A percentile compares a stretch with the other conserved stretches of the same genome.
Evolutionary conservation across 2,888 invertebrate genomes (phyloP).

Genomic region (Adelognathus sp.): DNA sequence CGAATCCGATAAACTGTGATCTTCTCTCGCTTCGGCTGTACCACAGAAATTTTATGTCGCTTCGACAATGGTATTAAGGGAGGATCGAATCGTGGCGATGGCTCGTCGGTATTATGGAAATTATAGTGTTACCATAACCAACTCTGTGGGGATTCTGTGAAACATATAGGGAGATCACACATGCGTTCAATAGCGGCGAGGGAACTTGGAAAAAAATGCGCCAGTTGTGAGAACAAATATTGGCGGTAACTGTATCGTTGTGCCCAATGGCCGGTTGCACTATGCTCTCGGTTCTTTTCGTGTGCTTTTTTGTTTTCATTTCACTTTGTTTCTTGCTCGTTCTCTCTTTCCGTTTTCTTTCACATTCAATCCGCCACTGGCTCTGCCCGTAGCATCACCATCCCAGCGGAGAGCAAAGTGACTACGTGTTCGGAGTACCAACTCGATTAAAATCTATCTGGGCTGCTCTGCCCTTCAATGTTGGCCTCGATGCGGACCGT

Average conservation of each 20-base stretch:
- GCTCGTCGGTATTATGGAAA: constrained; percentile 10
- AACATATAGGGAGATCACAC: neutral
- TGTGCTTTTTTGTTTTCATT: no score
- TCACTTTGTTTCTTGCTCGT: neutral
- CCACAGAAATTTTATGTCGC: constrained; percentile 31
- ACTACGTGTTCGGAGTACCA: constrained; percentile 77
- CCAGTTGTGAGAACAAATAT: constrained; percentile 42
- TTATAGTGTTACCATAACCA: constrained; percentile 19
- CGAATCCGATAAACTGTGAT: constrained; percentile 21
- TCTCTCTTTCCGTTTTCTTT: constrained; percentile 17
- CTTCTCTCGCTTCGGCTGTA: neutral
- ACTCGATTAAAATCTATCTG: constrained; percentile 79
- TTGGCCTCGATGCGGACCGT: constrained; percentile 39
- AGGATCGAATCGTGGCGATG: neutral
- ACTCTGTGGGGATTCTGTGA: neutral
- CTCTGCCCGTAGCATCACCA: constrained; percentile 32
- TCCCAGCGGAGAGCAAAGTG: constrained; percentile 70
- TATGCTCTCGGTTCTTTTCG: constrained; percentile 8
- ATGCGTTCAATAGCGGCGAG: neutral
- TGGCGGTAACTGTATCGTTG: constrained; percentile 4
- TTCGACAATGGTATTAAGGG: neutral
- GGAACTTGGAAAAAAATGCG: neutral
- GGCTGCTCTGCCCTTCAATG: constrained; percentile 2
- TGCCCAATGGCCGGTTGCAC: constrained; percentile 10
- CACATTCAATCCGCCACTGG: neutral